Percentiles rank a stretch among this genome's conserved stretches.
These are phyloP conservation scores for Drosophila leontia DNA, from an alignment of 1,140 invertebrate species.

Conservation along the genomic window DNA sequence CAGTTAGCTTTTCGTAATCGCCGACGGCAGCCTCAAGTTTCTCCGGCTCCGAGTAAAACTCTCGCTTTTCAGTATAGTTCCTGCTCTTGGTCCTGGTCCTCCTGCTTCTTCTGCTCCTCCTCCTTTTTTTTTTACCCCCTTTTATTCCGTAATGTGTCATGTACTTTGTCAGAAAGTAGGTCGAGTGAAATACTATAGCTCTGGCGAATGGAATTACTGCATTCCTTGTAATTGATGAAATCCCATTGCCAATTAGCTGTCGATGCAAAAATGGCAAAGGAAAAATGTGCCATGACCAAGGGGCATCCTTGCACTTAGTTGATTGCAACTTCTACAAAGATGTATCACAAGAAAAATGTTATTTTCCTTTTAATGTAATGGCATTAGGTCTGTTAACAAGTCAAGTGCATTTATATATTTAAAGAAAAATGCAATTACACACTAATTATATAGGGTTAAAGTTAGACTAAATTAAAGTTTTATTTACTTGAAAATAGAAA, in stretches of 20 bases:
- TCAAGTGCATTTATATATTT: background rate
- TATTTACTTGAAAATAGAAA: too few species aligned
- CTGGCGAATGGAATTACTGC: constrained; percentile 52
- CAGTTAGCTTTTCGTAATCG: constrained; percentile 36
- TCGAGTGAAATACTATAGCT: constrained; percentile 49
- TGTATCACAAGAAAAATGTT: background rate
- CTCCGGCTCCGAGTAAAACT: constrained; percentile 8
- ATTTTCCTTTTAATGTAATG: background rate
- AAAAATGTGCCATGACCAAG: constrained; percentile 9
- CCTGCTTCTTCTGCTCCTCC: background rate
- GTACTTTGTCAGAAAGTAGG: constrained; percentile 52
- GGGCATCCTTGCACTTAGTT: constrained; percentile 22
- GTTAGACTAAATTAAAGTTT: background rate
- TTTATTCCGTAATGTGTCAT: constrained; percentile 41
- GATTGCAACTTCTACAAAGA: constrained; percentile 10
- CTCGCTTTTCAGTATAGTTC: background rate
- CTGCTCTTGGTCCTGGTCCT: background rate
- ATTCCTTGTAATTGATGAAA: constrained; percentile 64
- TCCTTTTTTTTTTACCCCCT: background rate
- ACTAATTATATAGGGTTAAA: background rate
- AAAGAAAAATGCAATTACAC: background rate
- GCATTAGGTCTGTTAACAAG: background rate
- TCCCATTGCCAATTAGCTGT: constrained; percentile 70
- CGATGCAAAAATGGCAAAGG: constrained; percentile 29
- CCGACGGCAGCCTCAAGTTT: constrained; percentile 38